phyloP scores from a whole-genome alignment of 2,797 vertebrate genomes.

The Macrochelys suwanniensis region DNA sequence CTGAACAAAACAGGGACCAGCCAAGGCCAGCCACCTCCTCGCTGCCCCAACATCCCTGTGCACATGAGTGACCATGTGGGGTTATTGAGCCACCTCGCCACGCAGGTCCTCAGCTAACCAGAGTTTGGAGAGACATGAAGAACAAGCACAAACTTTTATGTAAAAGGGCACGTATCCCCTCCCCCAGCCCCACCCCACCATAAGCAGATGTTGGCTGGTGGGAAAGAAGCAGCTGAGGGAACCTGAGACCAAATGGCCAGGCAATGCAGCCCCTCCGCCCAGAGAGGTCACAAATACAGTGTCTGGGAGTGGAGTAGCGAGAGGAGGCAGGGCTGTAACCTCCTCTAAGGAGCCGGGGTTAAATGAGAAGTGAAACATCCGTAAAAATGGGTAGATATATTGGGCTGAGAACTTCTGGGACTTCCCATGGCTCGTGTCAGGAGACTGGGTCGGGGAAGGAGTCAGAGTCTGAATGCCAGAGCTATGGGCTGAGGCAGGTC shows the following conservation, averaged over 20 bases:
- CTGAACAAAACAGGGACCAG: too few relatives aligned
- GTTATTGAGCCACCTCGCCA: rapidly evolving
- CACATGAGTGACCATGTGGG: neutral
- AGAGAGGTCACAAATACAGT: neutral
- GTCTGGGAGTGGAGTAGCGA: neutral
- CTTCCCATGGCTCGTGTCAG: neutral
- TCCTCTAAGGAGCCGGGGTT: neutral
- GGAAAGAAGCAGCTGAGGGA: neutral
- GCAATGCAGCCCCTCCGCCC: neutral
- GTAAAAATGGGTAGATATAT: neutral
- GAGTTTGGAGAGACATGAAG: too few relatives aligned
- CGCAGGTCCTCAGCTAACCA: neutral
- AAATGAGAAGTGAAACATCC: neutral
- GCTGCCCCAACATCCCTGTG: neutral
- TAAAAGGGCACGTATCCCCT: neutral
- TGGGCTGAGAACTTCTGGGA: neutral
- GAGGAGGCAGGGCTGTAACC: neutral
- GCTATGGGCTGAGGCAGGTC: neutral
- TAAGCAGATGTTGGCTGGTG: neutral
- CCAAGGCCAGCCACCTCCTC: neutral
- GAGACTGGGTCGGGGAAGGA: neutral
- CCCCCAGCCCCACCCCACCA: neutral
- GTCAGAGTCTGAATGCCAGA: neutral
- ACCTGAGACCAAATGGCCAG: neutral
- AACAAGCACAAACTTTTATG: neutral